Evolutionary conservation across 2,797 vertebrate genomes (phyloP).

Genomic region (Eupleurogrammus muticus): DNA sequence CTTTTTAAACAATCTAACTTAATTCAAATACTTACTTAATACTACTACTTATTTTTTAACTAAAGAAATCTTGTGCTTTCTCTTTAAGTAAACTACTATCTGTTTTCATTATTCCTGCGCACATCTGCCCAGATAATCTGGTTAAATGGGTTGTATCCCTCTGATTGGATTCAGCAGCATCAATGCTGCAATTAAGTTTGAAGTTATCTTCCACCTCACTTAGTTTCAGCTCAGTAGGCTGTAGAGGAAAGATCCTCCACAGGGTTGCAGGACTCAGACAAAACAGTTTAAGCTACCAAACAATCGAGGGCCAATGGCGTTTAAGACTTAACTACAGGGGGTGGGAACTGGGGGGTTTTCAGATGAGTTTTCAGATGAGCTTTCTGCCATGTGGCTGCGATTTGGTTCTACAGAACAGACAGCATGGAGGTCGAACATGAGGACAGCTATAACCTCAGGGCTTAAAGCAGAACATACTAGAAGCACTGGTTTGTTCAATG

Average conservation of each 20-base stretch:
- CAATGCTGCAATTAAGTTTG: slow-evolving; percentile 35
- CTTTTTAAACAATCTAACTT: not conserved
- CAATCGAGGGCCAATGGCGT: slow-evolving; percentile 22
- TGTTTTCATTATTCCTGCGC: not conserved
- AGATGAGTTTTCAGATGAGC: slow-evolving; percentile 54
- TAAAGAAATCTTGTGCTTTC: not conserved
- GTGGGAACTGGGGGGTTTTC: not conserved
- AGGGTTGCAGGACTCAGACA: slow-evolving; percentile 41
- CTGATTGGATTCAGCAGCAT: slow-evolving; percentile 40
- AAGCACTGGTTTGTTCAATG: slow-evolving; percentile 5
- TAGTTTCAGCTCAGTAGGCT: slow-evolving; percentile 31
- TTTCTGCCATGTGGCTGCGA: slow-evolving; percentile 73
- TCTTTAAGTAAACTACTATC: not conserved
- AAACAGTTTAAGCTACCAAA: slow-evolving; percentile 54
- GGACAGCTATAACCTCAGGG: slow-evolving; percentile 64
- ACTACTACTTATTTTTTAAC: not conserved
- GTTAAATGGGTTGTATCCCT: slow-evolving; percentile 14
- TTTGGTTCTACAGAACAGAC: slow-evolving; percentile 53
- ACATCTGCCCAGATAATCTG: slow-evolving; percentile 19
- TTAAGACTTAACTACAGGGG: slow-evolving; percentile 33
- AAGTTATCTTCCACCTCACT: slow-evolving; percentile 27
- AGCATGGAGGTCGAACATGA: slow-evolving; percentile 62
- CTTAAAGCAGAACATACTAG: slow-evolving; percentile 12
- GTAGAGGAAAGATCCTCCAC: slow-evolving; percentile 21
- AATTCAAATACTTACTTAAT: not conserved